Conservation (phyloP, 2,888 invertebrate genomes). For the Caenorhabditis sp. region DNA sequence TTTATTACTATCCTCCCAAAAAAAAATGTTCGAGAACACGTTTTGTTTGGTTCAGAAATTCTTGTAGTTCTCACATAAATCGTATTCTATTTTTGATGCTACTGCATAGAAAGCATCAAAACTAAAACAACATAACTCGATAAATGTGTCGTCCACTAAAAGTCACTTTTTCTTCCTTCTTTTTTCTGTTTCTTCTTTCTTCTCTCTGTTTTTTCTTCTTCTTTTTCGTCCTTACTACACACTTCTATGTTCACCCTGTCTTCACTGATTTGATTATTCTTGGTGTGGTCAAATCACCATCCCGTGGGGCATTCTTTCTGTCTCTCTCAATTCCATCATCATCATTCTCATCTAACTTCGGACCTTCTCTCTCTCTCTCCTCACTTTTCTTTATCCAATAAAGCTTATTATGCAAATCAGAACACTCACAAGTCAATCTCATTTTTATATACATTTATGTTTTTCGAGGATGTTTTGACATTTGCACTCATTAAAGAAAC, state of each 20-base stretch:
- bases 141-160: slow-evolving; percentile 1
- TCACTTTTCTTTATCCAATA: slow-evolving; percentile 23
- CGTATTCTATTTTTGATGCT: neutral
- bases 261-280: slow-evolving; percentile 40
- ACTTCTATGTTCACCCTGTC: neutral
- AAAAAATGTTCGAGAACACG: too few relatives aligned
- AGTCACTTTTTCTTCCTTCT: neutral
- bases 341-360: neutral
- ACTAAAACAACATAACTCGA: neutral
- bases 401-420: slow-evolving; percentile 60
- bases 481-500: neutral
- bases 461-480: neutral
- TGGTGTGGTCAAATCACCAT: slow-evolving; percentile 45
- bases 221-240: neutral
- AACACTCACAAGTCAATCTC: slow-evolving; percentile 14
- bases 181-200: neutral
- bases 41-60: too few relatives aligned
- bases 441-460: slow-evolving; percentile 20
- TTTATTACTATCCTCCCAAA: too few relatives aligned
- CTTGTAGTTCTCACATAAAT: neutral
- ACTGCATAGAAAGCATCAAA: neutral
- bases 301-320: slow-evolving; percentile 34
- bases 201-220: neutral
- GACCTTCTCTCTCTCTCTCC: neutral
- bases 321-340: slow-evolving; percentile 3